Evolutionary conservation across 2,888 invertebrate genomes (phyloP).

Genomic region (Drosophila subquinaria): DNA sequence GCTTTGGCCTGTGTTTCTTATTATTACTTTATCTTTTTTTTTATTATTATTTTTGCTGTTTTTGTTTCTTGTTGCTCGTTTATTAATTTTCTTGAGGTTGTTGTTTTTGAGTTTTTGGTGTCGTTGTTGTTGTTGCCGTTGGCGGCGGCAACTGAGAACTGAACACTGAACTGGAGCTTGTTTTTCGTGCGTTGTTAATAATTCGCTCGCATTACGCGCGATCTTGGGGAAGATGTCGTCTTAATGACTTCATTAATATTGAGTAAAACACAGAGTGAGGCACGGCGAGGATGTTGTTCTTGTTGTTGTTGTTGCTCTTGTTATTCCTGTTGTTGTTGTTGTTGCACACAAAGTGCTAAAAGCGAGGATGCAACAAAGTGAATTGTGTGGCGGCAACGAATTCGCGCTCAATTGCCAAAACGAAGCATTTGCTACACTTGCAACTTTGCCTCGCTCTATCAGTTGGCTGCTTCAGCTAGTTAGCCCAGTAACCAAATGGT

Average conservation of each 20-base stretch:
- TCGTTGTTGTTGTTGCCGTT: constrained; percentile 31
- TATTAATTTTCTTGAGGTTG: constrained; percentile 43
- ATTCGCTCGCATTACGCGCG: constrained; percentile 82
- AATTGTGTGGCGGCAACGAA: constrained; percentile 49
- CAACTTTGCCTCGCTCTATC: constrained; percentile 25
- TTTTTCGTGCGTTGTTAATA: constrained; percentile 79
- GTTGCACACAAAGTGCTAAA: constrained; percentile 34
- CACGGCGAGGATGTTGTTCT: constrained; percentile 5
- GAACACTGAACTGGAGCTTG: constrained; percentile 56
- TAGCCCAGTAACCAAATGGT: neutral
- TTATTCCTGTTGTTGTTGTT: neutral
- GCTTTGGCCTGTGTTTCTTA: constrained; percentile 59
- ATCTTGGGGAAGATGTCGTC: constrained; percentile 79
- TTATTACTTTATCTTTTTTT: constrained; percentile 5
- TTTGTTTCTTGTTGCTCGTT: constrained; percentile 37
- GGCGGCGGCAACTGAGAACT: constrained; percentile 12
- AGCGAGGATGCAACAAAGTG: constrained; percentile 33
- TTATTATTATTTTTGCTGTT: constrained; percentile 37
- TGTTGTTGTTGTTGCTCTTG: neutral
- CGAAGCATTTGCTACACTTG: constrained; percentile 58
- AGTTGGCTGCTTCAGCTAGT: constrained; percentile 6
- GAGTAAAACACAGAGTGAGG: constrained; percentile 71
- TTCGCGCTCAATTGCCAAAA: constrained; percentile 70
- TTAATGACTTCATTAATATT: constrained; percentile 82
- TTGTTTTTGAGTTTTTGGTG: constrained; percentile 27